These are phyloP conservation scores for Notodonta dromedarius DNA, from an alignment of 2,888 invertebrate genomes.

Conservation along the genomic window DNA sequence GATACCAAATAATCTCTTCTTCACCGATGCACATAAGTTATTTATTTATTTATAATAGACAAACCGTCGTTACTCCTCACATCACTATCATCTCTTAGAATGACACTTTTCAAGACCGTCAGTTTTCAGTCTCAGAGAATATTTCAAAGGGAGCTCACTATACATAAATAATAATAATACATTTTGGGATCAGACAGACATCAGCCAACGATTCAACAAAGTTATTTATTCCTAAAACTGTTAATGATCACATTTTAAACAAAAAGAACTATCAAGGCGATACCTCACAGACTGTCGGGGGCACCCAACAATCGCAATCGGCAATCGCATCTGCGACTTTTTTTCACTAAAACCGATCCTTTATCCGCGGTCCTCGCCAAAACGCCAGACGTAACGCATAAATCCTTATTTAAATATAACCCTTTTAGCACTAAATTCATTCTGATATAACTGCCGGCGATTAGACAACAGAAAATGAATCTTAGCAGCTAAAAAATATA, in stretches of 20 bases:
- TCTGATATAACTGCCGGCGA: slow-evolving; percentile 39
- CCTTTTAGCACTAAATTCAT: slow-evolving; percentile 40
- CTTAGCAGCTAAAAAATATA: slow-evolving; percentile 39
- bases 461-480: slow-evolving; percentile 35
- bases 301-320: slow-evolving; percentile 58
- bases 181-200: slow-evolving; percentile 25
- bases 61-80: too few species aligned
- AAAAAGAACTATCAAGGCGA: slow-evolving; percentile 49
- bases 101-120: too few species aligned
- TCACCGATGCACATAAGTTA: too few species aligned
- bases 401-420: slow-evolving; percentile 84
- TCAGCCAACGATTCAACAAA: slow-evolving; percentile 14
- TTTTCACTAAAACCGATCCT: slow-evolving; percentile 69
- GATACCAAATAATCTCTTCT: too few species aligned
- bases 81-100: too few species aligned
- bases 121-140: too few species aligned
- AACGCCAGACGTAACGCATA: slow-evolving; percentile 82
- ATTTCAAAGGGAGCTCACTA: too few species aligned
- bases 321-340: slow-evolving; percentile 57
- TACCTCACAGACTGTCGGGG: slow-evolving; percentile 55
- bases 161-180: neutral
- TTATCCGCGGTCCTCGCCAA: slow-evolving; percentile 82
- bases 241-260: slow-evolving; percentile 36
- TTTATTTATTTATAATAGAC: too few species aligned
- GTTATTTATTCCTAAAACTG: slow-evolving; percentile 35